These are phyloP conservation scores for Sebastes oblongus DNA, from an alignment of 2,797 vertebrate genomes.

Conservation along the genomic window DNA sequence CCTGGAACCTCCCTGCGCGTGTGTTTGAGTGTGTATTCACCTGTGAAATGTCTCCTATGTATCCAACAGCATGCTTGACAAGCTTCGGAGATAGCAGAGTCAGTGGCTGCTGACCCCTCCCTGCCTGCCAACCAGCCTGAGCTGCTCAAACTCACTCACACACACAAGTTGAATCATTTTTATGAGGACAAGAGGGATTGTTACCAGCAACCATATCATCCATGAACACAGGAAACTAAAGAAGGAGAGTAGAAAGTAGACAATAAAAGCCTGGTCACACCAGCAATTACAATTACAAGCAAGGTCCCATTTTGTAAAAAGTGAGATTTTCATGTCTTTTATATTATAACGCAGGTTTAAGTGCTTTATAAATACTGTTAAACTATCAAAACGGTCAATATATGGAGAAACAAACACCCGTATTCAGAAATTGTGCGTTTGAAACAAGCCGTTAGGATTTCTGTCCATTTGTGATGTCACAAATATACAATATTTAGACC, in stretches of 20 bases:
- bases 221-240: neutral
- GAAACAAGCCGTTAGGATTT: too few species aligned
- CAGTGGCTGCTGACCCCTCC: conserved; percentile 4
- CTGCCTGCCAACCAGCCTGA: neutral
- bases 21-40: conserved; percentile 52
- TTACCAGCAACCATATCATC: neutral
- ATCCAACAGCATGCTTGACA: conserved; percentile 46
- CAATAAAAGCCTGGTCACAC: neutral
- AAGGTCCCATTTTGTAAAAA: too few species aligned
- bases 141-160: neutral
- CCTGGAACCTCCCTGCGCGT: too few species aligned
- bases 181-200: neutral
- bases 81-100: conserved; percentile 20
- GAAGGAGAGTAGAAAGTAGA: neutral
- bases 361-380: too few species aligned
- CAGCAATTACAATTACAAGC: neutral
- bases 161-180: neutral
- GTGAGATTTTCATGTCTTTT: too few species aligned
- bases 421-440: too few species aligned
- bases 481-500: too few species aligned
- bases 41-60: conserved; percentile 60
- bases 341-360: too few species aligned
- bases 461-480: too few species aligned
- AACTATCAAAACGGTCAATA: too few species aligned
- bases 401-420: too few species aligned